phyloP scores from a whole-genome alignment of 1,140 invertebrate species.

The Sycophila sp. region DNA sequence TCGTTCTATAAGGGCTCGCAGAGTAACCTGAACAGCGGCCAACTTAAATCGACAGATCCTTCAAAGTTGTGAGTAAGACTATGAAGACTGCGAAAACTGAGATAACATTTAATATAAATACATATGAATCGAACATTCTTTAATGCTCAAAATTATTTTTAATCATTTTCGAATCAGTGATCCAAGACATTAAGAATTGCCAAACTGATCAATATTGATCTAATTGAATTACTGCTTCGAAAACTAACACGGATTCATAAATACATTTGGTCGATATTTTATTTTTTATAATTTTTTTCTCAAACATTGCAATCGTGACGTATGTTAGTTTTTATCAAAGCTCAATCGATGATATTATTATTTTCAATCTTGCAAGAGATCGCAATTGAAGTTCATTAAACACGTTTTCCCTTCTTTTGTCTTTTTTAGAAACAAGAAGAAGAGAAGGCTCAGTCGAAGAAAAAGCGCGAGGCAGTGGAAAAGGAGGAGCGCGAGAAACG shows the following conservation, averaged over 20 bases:
- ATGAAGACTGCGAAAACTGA: constrained; percentile 37
- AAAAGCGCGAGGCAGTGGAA: constrained; percentile 67
- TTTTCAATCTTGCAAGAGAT: neutral
- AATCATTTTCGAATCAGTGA: neutral
- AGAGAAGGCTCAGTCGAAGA: constrained; percentile 69
- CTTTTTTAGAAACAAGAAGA: constrained; percentile 76
- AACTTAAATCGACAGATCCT: constrained; percentile 31
- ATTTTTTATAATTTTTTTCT: constrained; percentile 31
- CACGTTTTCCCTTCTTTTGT: constrained; percentile 46
- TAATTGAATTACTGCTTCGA: neutral
- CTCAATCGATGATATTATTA: constrained; percentile 21
- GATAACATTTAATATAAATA: constrained; percentile 15
- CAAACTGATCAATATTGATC: too few species aligned
- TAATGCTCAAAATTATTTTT: neutral
- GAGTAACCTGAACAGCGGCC: constrained; percentile 36
- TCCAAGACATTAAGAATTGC: too few species aligned
- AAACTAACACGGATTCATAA: neutral
- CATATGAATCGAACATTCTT: neutral
- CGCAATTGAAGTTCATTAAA: neutral
- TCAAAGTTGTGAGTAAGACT: constrained; percentile 40
- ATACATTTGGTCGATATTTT: constrained; percentile 1
- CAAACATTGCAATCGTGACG: too few species aligned
- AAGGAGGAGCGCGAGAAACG: constrained; percentile 65
- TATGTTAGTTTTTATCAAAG: constrained; percentile 20
- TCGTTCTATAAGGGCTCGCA: constrained; percentile 34